Evolutionary conservation across 2,888 invertebrate genomes (phyloP).

Genomic region (Apoderus coryli): DNA sequence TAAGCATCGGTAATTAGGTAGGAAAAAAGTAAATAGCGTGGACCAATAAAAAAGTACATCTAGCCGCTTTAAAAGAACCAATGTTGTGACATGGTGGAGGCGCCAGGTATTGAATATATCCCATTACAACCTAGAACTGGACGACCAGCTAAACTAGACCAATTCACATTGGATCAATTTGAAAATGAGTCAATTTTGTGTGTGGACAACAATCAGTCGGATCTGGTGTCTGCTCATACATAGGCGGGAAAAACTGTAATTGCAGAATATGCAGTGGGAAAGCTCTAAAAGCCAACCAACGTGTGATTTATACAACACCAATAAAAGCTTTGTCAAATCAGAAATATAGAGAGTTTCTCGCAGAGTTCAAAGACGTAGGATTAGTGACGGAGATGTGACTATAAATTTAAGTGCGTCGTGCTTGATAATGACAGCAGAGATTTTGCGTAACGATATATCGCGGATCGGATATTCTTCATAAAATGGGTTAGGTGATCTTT

Average conservation of each 20-base stretch:
- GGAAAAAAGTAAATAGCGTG: too few relatives aligned
- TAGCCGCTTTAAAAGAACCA: too few relatives aligned
- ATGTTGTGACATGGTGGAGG: constrained; percentile 73
- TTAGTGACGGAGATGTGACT: too few relatives aligned
- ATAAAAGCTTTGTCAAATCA: too few relatives aligned
- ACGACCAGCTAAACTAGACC: constrained; percentile 81
- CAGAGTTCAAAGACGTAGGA: constrained; percentile 95
- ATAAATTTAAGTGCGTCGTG: too few relatives aligned
- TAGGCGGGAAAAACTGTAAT: constrained; percentile 99
- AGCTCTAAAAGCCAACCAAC: constrained; percentile 82
- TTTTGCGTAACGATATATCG: constrained; percentile 93
- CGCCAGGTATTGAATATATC: constrained; percentile 69
- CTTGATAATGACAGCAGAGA: too few relatives aligned
- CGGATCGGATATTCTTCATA: constrained; percentile 96
- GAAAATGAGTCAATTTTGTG: constrained; percentile 93
- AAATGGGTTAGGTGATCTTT: constrained; percentile 99
- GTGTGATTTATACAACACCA: constrained; percentile 99
- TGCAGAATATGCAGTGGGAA: constrained; percentile 92
- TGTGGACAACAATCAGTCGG: constrained; percentile 94
- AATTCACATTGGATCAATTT: constrained; percentile 91
- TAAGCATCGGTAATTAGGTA: too few relatives aligned
- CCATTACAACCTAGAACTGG: constrained; percentile 39
- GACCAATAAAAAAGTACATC: too few relatives aligned
- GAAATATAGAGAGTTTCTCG: constrained; percentile 93
- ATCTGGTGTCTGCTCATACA: constrained; percentile 96